Evolutionary conservation across 2,797 vertebrate genomes (phyloP).

Genomic region (Cetoscarus ocellatus): DNA sequence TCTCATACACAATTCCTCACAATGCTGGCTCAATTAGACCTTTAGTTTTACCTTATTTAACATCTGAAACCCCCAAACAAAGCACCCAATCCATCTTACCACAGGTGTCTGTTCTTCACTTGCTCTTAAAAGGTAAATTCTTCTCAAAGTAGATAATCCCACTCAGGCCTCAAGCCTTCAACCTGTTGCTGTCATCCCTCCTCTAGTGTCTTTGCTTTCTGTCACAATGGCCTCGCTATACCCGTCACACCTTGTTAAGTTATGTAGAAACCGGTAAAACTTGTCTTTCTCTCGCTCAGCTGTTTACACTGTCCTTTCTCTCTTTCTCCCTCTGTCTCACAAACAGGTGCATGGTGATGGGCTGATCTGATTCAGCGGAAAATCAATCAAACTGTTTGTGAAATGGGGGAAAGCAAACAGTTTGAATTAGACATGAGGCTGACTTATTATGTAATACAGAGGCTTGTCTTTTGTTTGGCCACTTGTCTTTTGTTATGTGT

Average conservation of each 20-base stretch:
- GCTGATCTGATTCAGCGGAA: constrained; percentile 45
- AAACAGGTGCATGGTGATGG: constrained; percentile 49
- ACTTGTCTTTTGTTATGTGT: neutral
- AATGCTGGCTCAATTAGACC: neutral
- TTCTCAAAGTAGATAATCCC: constrained; percentile 32
- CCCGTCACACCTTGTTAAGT: constrained; percentile 85
- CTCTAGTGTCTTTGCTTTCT: constrained; percentile 35
- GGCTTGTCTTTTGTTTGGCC: constrained; percentile 1
- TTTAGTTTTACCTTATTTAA: neutral
- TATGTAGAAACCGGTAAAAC: constrained; percentile 83
- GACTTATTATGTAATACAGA: neutral
- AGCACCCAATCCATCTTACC: constrained; percentile 46
- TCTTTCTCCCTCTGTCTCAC: constrained; percentile 34
- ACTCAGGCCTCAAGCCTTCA: constrained; percentile 5
- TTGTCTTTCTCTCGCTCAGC: constrained; percentile 62
- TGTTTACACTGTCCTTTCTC: constrained; percentile 63
- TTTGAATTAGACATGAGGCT: neutral
- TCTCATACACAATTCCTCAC: neutral
- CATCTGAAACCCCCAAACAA: neutral
- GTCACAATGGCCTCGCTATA: constrained; percentile 72
- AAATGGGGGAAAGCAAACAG: constrained; percentile 19
- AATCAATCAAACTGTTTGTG: constrained; percentile 16
- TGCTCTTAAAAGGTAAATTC: constrained; percentile 10
- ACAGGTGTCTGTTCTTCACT: constrained; percentile 33
- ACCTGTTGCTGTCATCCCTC: constrained; percentile 30